Conservation (phyloP, 2,797 vertebrate genomes). For the Loriculus beryllinus region DNA sequence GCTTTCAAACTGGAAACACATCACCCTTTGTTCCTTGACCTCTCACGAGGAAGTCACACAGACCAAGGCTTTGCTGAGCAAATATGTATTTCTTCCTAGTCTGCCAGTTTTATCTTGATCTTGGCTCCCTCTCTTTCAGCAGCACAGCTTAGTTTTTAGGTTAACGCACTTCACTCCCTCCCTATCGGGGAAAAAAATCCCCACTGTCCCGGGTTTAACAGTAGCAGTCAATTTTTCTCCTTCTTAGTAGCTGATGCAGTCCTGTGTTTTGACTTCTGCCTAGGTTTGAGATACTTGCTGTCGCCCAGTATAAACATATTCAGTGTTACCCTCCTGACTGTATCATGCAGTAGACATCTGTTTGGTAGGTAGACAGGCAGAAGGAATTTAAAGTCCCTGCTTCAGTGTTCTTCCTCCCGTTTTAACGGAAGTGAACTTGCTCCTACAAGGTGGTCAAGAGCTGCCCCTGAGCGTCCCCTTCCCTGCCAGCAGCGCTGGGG, state of each 20-base stretch:
- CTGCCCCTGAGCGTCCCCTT: not conserved
- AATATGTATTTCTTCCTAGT: not conserved
- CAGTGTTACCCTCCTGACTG: not conserved
- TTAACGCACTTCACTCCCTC: not conserved
- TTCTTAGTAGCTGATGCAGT: too few relatives aligned
- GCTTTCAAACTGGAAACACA: not conserved
- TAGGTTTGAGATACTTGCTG: not conserved
- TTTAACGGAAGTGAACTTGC: not conserved
- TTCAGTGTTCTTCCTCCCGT: not conserved
- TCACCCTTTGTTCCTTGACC: not conserved
- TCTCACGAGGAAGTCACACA: not conserved
- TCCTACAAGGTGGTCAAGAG: not conserved
- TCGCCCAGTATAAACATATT: not conserved
- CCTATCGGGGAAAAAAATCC: not conserved
- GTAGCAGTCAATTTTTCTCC: too few relatives aligned
- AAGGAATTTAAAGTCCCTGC: not conserved
- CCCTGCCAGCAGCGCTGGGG: not conserved
- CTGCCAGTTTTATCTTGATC: not conserved
- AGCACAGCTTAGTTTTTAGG: not conserved
- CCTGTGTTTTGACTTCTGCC: too few relatives aligned
- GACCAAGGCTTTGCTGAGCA: not conserved
- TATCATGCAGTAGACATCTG: not conserved
- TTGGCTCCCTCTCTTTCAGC: not conserved
- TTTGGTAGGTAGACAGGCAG: not conserved
- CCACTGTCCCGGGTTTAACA: too few relatives aligned